These are phyloP conservation scores for Aurelia coerulea DNA, from an alignment of 30 jellyfish, hydroid and myxozoan species.

Conservation along the genomic window DNA sequence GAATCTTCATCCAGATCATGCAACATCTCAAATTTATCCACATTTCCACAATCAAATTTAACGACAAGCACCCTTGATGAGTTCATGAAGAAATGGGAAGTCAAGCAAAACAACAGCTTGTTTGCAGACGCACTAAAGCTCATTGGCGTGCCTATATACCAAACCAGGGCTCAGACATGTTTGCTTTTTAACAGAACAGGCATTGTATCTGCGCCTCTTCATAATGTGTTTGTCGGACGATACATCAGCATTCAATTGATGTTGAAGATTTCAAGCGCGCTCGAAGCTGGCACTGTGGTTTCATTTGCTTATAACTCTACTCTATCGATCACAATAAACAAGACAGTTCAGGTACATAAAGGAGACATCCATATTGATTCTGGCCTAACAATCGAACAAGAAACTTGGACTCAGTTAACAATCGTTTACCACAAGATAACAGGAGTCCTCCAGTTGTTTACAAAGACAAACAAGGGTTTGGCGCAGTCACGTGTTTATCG, in stretches of 20 bases:
- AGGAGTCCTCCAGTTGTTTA: slow-evolving; percentile 56
- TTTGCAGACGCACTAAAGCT: slow-evolving; percentile 11
- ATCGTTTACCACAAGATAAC: slow-evolving; percentile 49
- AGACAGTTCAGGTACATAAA: slow-evolving; percentile 31
- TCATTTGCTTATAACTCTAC: slow-evolving; percentile 50
- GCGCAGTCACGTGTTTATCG: slow-evolving; percentile 33
- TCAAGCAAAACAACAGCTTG: slow-evolving; percentile 14
- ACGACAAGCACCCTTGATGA: neutral
- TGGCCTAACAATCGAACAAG: slow-evolving; percentile 6
- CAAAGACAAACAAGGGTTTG: slow-evolving; percentile 10
- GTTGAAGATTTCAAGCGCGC: slow-evolving; percentile 15
- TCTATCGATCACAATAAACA: slow-evolving; percentile 18
- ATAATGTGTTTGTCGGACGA: slow-evolving; percentile 1
- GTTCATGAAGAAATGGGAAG: slow-evolving; percentile 15
- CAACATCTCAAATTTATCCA: slow-evolving; percentile 19
- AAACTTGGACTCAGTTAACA: slow-evolving; percentile 55
- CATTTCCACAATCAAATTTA: neutral
- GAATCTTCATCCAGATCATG: neutral
- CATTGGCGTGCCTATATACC: slow-evolving; percentile 18
- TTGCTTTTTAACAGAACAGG: slow-evolving; percentile 48
- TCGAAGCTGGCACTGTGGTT: slow-evolving; percentile 44
- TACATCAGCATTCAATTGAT: slow-evolving; percentile 50
- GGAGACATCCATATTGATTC: slow-evolving; percentile 36
- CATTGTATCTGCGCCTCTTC: slow-evolving; percentile 31
- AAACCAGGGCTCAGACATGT: slow-evolving; percentile 50